phyloP scores from a whole-genome alignment of 2,797 vertebrate species.

The Chaetophractus vellerosus region DNA sequence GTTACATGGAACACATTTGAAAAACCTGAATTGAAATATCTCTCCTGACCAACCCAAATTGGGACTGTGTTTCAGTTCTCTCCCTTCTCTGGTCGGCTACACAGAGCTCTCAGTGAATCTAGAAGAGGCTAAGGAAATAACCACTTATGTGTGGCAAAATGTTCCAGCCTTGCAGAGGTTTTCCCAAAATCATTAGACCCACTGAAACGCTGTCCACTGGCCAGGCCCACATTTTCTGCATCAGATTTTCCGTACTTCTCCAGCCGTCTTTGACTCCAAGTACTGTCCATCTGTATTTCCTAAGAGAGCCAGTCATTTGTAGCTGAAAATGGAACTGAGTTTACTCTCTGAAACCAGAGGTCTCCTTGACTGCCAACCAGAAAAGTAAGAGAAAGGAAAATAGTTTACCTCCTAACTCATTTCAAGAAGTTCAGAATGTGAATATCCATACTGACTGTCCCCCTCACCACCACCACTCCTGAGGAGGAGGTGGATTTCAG shows the following conservation, averaged over 20 bases:
- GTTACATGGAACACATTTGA: conserved; percentile 75
- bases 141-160: conserved; percentile 85
- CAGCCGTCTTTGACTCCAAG: conserved; percentile 51
- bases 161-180: conserved; percentile 83
- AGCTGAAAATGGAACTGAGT: conserved; percentile 57
- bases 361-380: conserved; percentile 36
- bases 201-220: conserved; percentile 73
- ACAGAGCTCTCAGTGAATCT: conserved; percentile 79
- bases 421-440: conserved; percentile 4
- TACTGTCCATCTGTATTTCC: conserved; percentile 68
- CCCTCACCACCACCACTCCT: not conserved
- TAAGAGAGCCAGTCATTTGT: conserved; percentile 68
- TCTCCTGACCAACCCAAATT: conserved; percentile 62
- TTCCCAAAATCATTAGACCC: conserved; percentile 84
- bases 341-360: conserved; percentile 52
- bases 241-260: conserved; percentile 81
- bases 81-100: conserved; percentile 34
- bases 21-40: conserved; percentile 75
- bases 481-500: not conserved
- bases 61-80: conserved; percentile 61
- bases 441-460: not conserved
- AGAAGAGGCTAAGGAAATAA: conserved; percentile 83
- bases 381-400: conserved; percentile 50
- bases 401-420: not conserved
- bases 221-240: conserved; percentile 71